Evolutionary conservation across 1,140 invertebrate species (phyloP), one percentile per base, ranked within the genome.

Genomic region (Hycleus phaleratus): DNA sequence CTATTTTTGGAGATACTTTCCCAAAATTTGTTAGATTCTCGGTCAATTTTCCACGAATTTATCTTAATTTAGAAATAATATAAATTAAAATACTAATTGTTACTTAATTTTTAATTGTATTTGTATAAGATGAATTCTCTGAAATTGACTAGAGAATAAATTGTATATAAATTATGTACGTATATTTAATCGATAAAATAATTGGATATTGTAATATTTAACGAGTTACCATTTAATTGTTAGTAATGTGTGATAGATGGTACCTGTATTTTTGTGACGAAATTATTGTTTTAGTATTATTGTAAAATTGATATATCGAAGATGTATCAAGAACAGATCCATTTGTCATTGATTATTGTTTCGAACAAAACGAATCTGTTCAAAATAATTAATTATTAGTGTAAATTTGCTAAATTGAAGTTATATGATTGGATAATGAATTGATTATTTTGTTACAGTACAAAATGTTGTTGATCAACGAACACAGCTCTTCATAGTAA

Each of bases 201-300:
- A 7, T 39, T 39, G 10, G 6, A 7, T 7, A 39, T 39, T 39
- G 10, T 39, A 46, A 45, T 54, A 43, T 54, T 40, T 46, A 54
- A 47, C 26, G 55, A 63, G 58, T 58, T 63, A 62, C 50, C 52
- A 60, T 64, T 11, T 42, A 58, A 58, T 56, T 64, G 62, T 64
- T 67, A 67, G 62, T 58, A 58, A 51, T 48, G 62, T 62, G 65
- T 67, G 65, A 67, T 67, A 67, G 65, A 46, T 64, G 61, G 64
- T 66, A 66, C 62, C 60, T 66, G 64, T 63, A 54, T 56, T 43
- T 62, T 60, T 58, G 50, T 45, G 46, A 56, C 9, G 10, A 42
- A 10, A 7, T 7, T n/a, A 42, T 42, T 42, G 40, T 39, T 6
- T 42, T 11, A 42, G 40, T 42, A 42, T 32, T 32, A 32, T 32